Percentiles rank a stretch among this genome's conserved stretches.
phyloP scores from a whole-genome alignment of 2,797 vertebrate species.

The Sebastes itinus region DNA sequence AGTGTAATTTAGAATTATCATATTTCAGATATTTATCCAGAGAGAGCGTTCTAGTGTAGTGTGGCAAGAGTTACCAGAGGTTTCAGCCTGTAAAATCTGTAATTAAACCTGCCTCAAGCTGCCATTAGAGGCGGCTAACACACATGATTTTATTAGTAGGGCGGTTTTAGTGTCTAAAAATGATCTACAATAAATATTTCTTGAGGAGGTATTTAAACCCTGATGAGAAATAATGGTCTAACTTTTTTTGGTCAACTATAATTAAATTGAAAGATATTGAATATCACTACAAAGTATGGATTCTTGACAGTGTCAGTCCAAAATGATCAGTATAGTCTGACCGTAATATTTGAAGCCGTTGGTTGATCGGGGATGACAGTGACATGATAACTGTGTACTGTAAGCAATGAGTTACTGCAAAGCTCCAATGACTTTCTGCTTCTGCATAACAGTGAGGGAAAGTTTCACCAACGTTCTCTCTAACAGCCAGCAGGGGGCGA shows the following conservation, averaged over 20 bases:
- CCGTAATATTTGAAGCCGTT: neutral
- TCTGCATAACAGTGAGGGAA: too few relatives aligned
- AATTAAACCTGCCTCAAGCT: neutral
- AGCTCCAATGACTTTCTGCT: neutral
- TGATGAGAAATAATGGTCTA: neutral
- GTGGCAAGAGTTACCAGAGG: neutral
- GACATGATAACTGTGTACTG: too few relatives aligned
- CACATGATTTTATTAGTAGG: neutral
- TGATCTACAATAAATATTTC: neutral
- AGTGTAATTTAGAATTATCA: slow-evolving; percentile 40
- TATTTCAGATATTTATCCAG: slow-evolving; percentile 39
- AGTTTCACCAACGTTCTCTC: too few relatives aligned
- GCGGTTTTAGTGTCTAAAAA: neutral
- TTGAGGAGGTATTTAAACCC: neutral
- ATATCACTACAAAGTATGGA: too few relatives aligned
- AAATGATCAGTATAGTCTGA: neutral
- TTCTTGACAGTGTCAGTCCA: neutral
- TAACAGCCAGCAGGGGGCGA: too few relatives aligned
- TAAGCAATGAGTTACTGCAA: neutral
- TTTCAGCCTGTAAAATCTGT: neutral
- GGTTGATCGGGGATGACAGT: too few relatives aligned
- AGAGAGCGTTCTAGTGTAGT: neutral
- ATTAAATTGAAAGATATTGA: neutral
- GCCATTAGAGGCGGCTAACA: neutral
- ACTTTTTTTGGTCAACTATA: neutral